These are phyloP conservation scores for Sorex maritimensis DNA, from an alignment of 2,797 vertebrate species.

Conservation along the genomic window DNA sequence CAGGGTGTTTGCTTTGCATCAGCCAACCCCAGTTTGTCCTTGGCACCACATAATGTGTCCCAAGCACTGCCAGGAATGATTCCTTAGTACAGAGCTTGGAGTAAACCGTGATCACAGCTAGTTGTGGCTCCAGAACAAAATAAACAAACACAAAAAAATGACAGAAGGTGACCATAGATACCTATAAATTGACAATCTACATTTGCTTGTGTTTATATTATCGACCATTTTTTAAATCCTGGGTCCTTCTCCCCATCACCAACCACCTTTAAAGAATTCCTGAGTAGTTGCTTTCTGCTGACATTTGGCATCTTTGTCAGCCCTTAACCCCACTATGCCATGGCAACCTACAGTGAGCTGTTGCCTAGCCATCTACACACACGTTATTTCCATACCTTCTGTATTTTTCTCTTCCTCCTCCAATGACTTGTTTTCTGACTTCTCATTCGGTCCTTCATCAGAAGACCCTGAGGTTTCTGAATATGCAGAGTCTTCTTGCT, in stretches of 20 bases:
- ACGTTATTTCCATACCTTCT: slow-evolving; percentile 70
- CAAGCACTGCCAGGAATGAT: too few species aligned
- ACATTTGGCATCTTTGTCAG: not conserved
- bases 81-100: too few species aligned
- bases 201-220: slow-evolving; percentile 3
- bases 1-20: too few species aligned
- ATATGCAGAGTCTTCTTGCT: not conserved
- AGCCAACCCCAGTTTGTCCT: too few species aligned
- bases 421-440: slow-evolving; percentile 56
- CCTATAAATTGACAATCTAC: not conserved
- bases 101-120: too few species aligned
- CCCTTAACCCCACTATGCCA: not conserved
- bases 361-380: not conserved
- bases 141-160: not conserved
- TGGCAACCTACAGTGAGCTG: not conserved
- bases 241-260: not conserved
- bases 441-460: slow-evolving; percentile 36
- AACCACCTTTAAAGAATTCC: not conserved
- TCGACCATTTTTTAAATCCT: not conserved
- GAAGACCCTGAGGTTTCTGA: not conserved
- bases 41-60: too few species aligned
- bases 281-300: slow-evolving; percentile 4
- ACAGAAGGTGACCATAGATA: not conserved
- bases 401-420: slow-evolving; percentile 65
- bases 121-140: too few species aligned